Evolutionary conservation across 1,140 invertebrate species (phyloP), one percentile per base, ranked within the genome.

Genomic region (Armadillidium nasatum): DNA sequence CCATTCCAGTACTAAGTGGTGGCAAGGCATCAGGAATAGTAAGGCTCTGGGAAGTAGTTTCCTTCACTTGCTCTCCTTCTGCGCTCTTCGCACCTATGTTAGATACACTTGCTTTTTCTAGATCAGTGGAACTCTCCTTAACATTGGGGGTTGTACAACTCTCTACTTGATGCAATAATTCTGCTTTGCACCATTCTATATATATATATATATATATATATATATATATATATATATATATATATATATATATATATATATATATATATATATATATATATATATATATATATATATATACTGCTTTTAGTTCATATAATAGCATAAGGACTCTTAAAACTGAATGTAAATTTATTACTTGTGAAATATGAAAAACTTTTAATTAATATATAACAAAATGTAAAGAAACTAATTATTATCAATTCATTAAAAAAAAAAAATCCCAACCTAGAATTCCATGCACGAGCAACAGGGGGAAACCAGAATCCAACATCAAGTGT

Each of bases 401-500:
- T 33, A 33, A 33, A 33, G 33, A 1, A 33, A 33, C 6, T 33
- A 33, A 33, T 33, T 33, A 33, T 3, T n/a, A n/a, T n/a, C n/a
- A n/a, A n/a, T n/a, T n/a, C n/a, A n/a, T n/a, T n/a, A n/a, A n/a
- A n/a, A n/a, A n/a, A n/a, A n/a, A n/a, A n/a, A n/a, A n/a, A n/a
- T 0, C 7, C 75, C 70, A 44, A 76, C 78, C 78, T 46, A 79
- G 69, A 66, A 79, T 79, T 19, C 75, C 78, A 72, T 79, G 78
- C 15, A 79, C 78, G 15, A 79, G 78, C 50, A 79, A 60, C 23
- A 79, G 46, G 6, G 78, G 92, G 75, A 95, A 87, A 60, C 90
- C 89, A 0, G 91, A 93, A 83, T 91, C 89, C 44, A 95, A 87
- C 60, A 95, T 85, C 82, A 91, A 89, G 75, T 88, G 88, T 70